phyloP scores from a whole-genome alignment of 30 jellyfish, hydroid and myxozoan genomes.

The Aurelia sp. region DNA sequence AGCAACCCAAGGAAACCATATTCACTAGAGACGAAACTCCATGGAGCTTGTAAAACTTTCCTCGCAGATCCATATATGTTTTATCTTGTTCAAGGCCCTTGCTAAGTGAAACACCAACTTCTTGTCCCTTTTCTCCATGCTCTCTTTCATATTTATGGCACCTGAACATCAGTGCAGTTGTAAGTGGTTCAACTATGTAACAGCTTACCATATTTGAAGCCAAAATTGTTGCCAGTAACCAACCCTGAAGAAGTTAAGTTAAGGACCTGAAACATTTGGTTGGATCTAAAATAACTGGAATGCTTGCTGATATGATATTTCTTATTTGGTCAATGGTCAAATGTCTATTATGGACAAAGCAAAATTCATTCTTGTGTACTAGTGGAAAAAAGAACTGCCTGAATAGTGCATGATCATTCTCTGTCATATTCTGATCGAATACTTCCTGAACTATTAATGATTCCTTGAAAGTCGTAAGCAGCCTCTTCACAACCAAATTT shows the following conservation, averaged over 20 bases:
- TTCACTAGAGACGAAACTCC: slow-evolving; percentile 32
- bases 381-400: too few species aligned
- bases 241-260: slow-evolving; percentile 33
- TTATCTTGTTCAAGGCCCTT: slow-evolving; percentile 45
- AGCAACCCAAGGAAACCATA: slow-evolving; percentile 47
- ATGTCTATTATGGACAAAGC: too few species aligned
- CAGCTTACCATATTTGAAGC: slow-evolving; percentile 41
- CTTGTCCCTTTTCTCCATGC: slow-evolving; percentile 62
- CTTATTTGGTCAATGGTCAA: too few species aligned
- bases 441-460: too few species aligned
- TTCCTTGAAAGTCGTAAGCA: too few species aligned
- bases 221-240: slow-evolving; percentile 30
- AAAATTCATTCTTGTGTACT: too few species aligned
- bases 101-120: slow-evolving; percentile 41
- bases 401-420: neutral
- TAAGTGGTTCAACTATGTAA: slow-evolving; percentile 39
- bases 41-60: slow-evolving; percentile 50
- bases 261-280: too few species aligned
- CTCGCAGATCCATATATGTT: slow-evolving; percentile 25
- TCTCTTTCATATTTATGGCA: slow-evolving; percentile 62
- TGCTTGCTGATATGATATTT: too few species aligned
- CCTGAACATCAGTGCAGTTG: slow-evolving; percentile 59
- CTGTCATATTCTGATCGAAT: too few species aligned
- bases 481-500: too few species aligned
- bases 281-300: too few species aligned